Percentiles rank a stretch among this genome's conserved stretches.
These are phyloP conservation scores for Zosterops lateralis DNA, from an alignment of 2,113 vertebrate species.

Conservation along the genomic window DNA sequence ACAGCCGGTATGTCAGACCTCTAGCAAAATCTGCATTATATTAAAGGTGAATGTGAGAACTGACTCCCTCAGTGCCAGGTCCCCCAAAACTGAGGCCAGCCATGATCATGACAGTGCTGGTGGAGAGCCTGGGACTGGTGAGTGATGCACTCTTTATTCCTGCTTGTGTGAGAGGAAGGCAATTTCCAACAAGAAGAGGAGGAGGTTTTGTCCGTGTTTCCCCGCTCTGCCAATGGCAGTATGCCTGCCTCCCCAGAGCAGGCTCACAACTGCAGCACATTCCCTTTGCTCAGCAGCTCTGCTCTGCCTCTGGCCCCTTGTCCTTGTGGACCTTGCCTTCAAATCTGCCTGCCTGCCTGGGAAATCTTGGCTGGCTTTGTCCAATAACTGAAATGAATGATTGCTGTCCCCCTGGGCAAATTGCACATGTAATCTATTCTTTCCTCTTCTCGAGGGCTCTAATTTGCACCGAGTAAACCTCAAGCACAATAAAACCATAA, in stretches of 20 bases:
- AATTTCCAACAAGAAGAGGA: not conserved
- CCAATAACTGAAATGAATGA: not conserved
- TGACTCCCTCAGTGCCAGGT: not conserved
- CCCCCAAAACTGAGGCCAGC: not conserved
- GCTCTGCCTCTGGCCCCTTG: not conserved
- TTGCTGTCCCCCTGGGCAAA: not conserved
- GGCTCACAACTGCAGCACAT: not conserved
- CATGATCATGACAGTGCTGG: fast-evolving
- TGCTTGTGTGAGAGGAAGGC: not conserved
- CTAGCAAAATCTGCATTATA: not conserved
- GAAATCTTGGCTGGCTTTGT: not conserved
- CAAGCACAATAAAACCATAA: not conserved
- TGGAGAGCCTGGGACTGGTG: not conserved
- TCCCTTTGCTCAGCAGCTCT: not conserved
- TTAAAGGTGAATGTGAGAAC: not conserved
- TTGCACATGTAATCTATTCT: not conserved
- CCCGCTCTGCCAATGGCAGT: fast-evolving
- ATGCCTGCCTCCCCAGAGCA: not conserved
- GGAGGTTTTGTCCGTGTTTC: not conserved
- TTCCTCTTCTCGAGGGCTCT: not conserved
- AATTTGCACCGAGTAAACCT: not conserved
- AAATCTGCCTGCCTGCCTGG: not conserved
- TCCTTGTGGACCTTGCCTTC: not conserved
- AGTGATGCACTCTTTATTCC: not conserved
- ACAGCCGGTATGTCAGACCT: not conserved